phyloP scores from a whole-genome alignment of 2,888 invertebrate species.

The Ceramica pisi region DNA sequence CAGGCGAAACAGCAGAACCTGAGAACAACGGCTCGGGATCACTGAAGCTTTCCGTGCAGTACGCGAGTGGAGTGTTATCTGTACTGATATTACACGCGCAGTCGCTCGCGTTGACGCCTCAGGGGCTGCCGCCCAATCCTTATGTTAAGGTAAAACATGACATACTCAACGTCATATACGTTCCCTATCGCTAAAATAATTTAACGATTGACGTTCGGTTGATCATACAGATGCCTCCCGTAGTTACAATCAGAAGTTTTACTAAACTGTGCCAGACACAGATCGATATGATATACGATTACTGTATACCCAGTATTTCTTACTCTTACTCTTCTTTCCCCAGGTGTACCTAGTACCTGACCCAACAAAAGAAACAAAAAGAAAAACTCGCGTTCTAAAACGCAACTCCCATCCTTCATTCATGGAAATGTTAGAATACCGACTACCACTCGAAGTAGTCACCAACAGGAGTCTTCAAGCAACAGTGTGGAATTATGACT shows the following conservation, averaged over 20 bases:
- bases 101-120: constrained; percentile 95
- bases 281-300: not conserved
- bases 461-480: constrained; percentile 95
- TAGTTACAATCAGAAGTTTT: not conserved
- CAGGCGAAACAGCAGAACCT: constrained; percentile 78
- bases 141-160: constrained; percentile 94
- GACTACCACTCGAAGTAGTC: constrained; percentile 95
- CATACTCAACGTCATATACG: too few relatives aligned
- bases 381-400: constrained; percentile 98
- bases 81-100: constrained; percentile 95
- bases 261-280: not conserved
- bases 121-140: constrained; percentile 96
- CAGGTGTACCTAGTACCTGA: constrained; percentile 97
- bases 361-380: constrained; percentile 97
- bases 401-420: constrained; percentile 98
- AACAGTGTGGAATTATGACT: constrained; percentile 98
- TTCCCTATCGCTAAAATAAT: not conserved
- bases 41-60: constrained; percentile 87
- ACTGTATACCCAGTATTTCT: not conserved
- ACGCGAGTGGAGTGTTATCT: constrained; percentile 86
- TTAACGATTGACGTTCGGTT: not conserved
- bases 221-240: not conserved
- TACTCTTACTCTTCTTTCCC: not conserved
- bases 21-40: constrained; percentile 85
- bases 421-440: constrained; percentile 99